A percentile compares a stretch with the other conserved stretches of the same genome.
phyloP scores from a whole-genome alignment of 2,888 invertebrate genomes.

The Heliconius sara region DNA sequence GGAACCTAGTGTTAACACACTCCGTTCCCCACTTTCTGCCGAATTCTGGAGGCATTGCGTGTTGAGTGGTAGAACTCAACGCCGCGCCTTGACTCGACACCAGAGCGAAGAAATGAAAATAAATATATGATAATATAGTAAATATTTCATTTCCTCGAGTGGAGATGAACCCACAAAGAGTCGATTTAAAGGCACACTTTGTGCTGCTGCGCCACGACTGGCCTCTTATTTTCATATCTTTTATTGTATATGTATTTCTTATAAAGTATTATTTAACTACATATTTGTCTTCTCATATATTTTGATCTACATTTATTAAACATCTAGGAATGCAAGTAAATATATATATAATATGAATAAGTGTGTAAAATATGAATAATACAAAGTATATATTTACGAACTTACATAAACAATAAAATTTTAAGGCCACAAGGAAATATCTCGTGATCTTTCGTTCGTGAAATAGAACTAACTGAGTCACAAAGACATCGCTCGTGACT shows the following conservation, averaged over 20 bases:
- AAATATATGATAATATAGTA: too few species aligned
- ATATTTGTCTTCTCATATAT: not conserved
- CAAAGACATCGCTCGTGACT: slow-evolving; percentile 74
- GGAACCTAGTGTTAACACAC: too few species aligned
- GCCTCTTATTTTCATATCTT: not conserved
- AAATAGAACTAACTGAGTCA: slow-evolving; percentile 64
- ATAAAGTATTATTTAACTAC: too few species aligned
- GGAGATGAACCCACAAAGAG: too few species aligned
- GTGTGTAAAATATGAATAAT: not conserved
- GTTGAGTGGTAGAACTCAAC: too few species aligned
- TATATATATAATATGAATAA: not conserved
- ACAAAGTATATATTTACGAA: not conserved
- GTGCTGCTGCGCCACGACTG: too few species aligned
- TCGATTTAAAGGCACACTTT: too few species aligned
- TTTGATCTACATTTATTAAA: not conserved
- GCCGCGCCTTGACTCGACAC: too few species aligned
- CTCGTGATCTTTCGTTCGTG: slow-evolving; percentile 59
- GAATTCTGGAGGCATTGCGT: too few species aligned
- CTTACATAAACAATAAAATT: slow-evolving; percentile 27
- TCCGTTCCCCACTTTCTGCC: too few species aligned
- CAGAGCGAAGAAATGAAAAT: too few species aligned
- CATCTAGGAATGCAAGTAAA: not conserved
- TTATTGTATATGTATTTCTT: not conserved
- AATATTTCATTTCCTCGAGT: too few species aligned
- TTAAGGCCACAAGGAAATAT: slow-evolving; percentile 58